These are phyloP conservation scores for Drosophila lini DNA, from an alignment of 1,140 invertebrate species.

Conservation along the genomic window DNA sequence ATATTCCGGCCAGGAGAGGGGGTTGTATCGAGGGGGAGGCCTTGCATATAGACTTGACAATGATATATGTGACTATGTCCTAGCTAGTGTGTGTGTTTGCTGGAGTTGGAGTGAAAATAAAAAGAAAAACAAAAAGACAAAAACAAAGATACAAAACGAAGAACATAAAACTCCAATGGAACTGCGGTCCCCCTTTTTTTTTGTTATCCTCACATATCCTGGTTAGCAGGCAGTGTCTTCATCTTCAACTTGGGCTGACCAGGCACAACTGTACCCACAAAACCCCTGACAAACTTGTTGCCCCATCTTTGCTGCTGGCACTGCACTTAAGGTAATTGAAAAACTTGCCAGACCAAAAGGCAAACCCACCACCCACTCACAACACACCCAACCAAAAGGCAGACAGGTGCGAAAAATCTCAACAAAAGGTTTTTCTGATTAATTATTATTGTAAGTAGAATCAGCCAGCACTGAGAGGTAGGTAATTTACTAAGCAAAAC, in stretches of 20 bases:
- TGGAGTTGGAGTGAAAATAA: slow-evolving; percentile 26
- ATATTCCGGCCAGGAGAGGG: slow-evolving; percentile 43
- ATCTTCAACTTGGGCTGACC: slow-evolving; percentile 43
- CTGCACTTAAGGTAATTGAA: slow-evolving; percentile 78
- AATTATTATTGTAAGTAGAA: slow-evolving; percentile 28
- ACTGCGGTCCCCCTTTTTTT: slow-evolving; percentile 51
- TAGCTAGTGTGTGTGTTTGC: slow-evolving; percentile 35
- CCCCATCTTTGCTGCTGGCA: slow-evolving; percentile 14
- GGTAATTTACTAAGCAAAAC: slow-evolving; percentile 7
- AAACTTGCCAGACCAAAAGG: slow-evolving; percentile 31
- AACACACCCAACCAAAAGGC: background rate
- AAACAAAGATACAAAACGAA: slow-evolving; percentile 69
- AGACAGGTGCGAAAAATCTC: slow-evolving; percentile 36
- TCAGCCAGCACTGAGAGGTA: background rate
- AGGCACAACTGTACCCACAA: slow-evolving; percentile 66
- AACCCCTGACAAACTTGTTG: slow-evolving; percentile 57
- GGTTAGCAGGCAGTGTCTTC: slow-evolving; percentile 5
- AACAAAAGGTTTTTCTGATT: slow-evolving; percentile 33
- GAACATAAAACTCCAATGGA: slow-evolving; percentile 73
- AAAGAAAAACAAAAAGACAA: slow-evolving; percentile 38
- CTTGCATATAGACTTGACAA: slow-evolving; percentile 82
- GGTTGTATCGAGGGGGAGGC: background rate
- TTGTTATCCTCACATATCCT: background rate
- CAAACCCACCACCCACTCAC: background rate
- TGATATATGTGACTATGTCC: slow-evolving; percentile 79